These are phyloP conservation scores for Trachurus trachurus DNA, from an alignment of 2,797 vertebrate species.

Conservation along the genomic window DNA sequence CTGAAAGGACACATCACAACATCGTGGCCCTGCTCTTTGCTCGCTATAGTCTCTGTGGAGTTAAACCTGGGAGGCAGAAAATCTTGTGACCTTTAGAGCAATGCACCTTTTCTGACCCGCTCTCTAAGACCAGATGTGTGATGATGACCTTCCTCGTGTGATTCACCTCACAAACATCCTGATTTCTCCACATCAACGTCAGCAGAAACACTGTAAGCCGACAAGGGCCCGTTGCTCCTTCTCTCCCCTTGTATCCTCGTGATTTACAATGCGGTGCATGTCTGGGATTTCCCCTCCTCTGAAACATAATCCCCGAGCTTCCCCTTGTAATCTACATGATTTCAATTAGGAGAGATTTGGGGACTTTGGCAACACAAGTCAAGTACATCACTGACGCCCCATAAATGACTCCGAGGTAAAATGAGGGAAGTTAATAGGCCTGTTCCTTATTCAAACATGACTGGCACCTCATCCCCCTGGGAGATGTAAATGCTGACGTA, in stretches of 20 bases:
- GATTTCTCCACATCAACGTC: conserved; percentile 35
- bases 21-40: neutral
- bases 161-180: conserved; percentile 57
- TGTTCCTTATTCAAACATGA: conserved; percentile 64
- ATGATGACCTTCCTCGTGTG: conserved; percentile 45
- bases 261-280: conserved; percentile 73
- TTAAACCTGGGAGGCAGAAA: neutral
- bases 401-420: conserved; percentile 66
- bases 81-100: conserved; percentile 1
- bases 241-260: conserved; percentile 39
- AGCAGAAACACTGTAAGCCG: conserved; percentile 45
- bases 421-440: conserved; percentile 42
- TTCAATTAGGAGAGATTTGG: conserved; percentile 79
- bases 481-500: conserved; percentile 63
- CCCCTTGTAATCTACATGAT: conserved; percentile 74
- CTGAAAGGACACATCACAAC: conserved; percentile 29
- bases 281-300: conserved; percentile 67
- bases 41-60: neutral
- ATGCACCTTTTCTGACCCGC: conserved; percentile 1
- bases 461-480: conserved; percentile 51
- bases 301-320: conserved; percentile 69
- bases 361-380: conserved; percentile 68
- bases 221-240: conserved; percentile 37
- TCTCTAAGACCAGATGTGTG: conserved; percentile 67
- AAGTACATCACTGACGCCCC: conserved; percentile 76